Base-by-base conservation (phyloP, 30 jellyfish, hydroid and myxozoan genomes). In the Aurelia aurita complex sp. Pacific region DNA sequence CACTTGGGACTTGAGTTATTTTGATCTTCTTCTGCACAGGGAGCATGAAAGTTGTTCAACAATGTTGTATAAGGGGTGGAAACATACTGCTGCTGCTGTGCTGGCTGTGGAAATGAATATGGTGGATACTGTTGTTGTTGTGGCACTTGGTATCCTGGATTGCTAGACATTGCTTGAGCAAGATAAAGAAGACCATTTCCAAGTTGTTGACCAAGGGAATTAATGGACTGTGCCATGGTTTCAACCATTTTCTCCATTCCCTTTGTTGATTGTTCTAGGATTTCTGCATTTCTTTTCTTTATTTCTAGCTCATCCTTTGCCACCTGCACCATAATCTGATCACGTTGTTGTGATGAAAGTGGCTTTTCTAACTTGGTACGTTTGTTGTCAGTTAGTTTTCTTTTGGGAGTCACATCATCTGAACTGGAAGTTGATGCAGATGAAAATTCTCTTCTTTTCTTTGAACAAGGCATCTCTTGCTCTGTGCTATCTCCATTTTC, bases 151-250 rank as follows among this genome's bases (percentile, higher is more conserved):
- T 78, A 53, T 42, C 43, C 83, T 34, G 61, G 61, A 40, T 70
- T 70, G 80, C 14, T 70, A 13, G 80, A 16, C 80, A 78, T 60
- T 60, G 88, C 79, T 42, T 78, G 79, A 34, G 88, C 79, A n/a
- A 78, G 67, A 34, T 8, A 64, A 13, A 63, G 46, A 36, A 78
- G 87, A 43, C 88, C 83, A 77, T 76, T 55, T 10, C 85, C 89
- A 14, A 86, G 68, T 34, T 84, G 79, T 53, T 87, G 50, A 52
- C 96, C 96, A 29, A 87, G 88, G 12, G 42, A 32, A 11, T 55
- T 76, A 11, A 87, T 54, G 65, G 96, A 79, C 62, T 78, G 82
- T 19, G 96, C 74, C 91, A 87, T 75, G 63, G 85, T 76, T 50
- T 51, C 86, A 13, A 87, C 80, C 80, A 82, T 74, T 11, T 64